Base-by-base conservation (phyloP, 2,888 invertebrate genomes). In the Stenurella melanura region DNA sequence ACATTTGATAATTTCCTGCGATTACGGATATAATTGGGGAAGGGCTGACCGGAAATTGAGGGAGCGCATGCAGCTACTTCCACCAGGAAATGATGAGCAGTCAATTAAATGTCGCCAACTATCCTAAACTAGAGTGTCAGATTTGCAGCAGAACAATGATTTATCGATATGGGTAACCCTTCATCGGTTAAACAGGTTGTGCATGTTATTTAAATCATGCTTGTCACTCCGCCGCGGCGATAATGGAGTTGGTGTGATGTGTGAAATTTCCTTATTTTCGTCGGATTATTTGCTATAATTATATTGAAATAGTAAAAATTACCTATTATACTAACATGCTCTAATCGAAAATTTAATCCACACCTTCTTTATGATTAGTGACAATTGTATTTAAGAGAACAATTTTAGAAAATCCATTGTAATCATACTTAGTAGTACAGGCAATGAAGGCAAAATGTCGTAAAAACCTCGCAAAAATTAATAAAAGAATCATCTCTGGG, bases 1-100 rank as follows among this genome's bases (percentile, higher is more conserved):
- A 86, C 87, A 88, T 89, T 88, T 87, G 89, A 89, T 89, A 89
- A 90, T 89, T 90, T 90, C 89, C 89, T 90, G 90, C 86, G 89
- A 90, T 90, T 90, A 89, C 86, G 86, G 83, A 86, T 84, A 85
- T 88, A 89, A 89, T 88, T 88, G 88, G 88, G 88, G 88, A 88
- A 88, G 88, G 89, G 88, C 89, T 87, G 87, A 87, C 89, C 89
- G 90, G 90, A 90, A 89, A 90, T 90, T 89, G 88, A 88, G 89
- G 89, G 88, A 88, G 88, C 86, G 87, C 88, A 87, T 87, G 87
- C 86, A 84, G 83, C 85, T 85, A 86, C 86, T 88, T 88, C 88
- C 88, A 89, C 86, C 88, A 87, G 89, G 89, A 89, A 89, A 89
- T 89, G 89, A 89, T 87, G 88, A 87, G 78, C 87, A 87, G 88